Percentiles rank a stretch among this genome's conserved stretches.
These are phyloP conservation scores for Montipora foliosa DNA, from an alignment of 64 coral and sea anemone species.

Conservation along the genomic window DNA sequence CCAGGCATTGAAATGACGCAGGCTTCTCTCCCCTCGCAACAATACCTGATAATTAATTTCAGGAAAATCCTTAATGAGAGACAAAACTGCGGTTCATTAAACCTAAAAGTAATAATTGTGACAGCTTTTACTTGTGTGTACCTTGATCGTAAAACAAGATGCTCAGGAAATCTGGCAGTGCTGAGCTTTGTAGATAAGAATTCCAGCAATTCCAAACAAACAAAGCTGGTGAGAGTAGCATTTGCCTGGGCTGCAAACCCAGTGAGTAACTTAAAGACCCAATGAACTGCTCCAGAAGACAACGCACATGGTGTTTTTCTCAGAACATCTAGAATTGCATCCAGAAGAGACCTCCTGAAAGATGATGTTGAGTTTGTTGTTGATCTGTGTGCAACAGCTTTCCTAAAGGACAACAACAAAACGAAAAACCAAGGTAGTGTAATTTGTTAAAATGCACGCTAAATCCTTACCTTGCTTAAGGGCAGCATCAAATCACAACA, in stretches of 20 bases:
- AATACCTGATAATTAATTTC: not conserved
- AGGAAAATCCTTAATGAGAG: too few species aligned
- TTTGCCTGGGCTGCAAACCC: conserved; percentile 77
- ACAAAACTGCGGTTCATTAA: too few species aligned
- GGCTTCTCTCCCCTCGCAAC: too few species aligned
- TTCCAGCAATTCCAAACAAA: conserved; percentile 77
- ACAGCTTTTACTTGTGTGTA: not conserved
- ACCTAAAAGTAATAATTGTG: too few species aligned
- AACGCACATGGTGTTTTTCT: conserved; percentile 54
- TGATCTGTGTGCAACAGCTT: conserved; percentile 47
- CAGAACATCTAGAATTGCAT: conserved; percentile 79
- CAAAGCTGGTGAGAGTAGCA: conserved; percentile 41
- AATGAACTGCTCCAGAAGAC: conserved; percentile 84
- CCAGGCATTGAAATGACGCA: too few species aligned
- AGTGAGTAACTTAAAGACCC: conserved; percentile 75
- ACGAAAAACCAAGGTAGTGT: not conserved
- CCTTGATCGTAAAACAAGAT: conserved; percentile 52
- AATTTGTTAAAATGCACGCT: too few species aligned
- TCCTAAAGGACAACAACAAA: conserved; percentile 37
- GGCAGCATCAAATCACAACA: not conserved
- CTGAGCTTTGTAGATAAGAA: conserved; percentile 68
- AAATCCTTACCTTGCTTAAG: too few species aligned
- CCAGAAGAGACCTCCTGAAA: conserved; percentile 68
- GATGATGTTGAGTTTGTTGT: conserved; percentile 40
- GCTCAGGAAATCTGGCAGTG: conserved; percentile 24